Conservation (phyloP, 53 echinoderm and acorn worm species). For the Astropecten irregularis region DNA sequence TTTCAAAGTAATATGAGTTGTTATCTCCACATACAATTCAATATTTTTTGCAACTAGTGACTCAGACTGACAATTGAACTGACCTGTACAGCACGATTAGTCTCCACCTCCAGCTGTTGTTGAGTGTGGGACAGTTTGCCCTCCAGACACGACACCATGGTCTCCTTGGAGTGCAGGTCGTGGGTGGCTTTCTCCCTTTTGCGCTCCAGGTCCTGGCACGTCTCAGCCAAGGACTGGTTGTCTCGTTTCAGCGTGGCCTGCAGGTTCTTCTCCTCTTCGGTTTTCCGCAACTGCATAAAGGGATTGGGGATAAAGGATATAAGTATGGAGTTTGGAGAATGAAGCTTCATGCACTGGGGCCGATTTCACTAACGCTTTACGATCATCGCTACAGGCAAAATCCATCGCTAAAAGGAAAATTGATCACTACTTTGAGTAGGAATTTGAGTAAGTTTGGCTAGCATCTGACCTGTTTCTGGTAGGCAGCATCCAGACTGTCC, state of each 20-base stretch:
- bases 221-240: constrained; percentile 74
- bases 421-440: not conserved
- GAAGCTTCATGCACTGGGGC: no score
- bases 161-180: constrained; percentile 82
- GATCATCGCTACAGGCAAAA: no score
- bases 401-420: no score
- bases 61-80: not conserved
- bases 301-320: no score
- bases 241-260: constrained; percentile 70
- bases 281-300: constrained; percentile 29
- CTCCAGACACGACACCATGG: constrained; percentile 79
- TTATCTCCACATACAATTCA: no score
- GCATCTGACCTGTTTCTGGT: constrained; percentile 87
- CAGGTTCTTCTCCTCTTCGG: constrained; percentile 83
- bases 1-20: no score
- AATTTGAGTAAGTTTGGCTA: not conserved
- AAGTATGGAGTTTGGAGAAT: not conserved
- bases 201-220: constrained; percentile 81
- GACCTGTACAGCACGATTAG: constrained; percentile 52
- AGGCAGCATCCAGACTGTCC: constrained; percentile 83
- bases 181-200: constrained; percentile 79
- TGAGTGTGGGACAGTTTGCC: constrained; percentile 89
- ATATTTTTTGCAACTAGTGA: no score
- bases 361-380: no score
- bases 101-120: constrained; percentile 69